Percentiles rank a stretch among this genome's conserved stretches.
phyloP scores from a whole-genome alignment of 2,113 vertebrate species.

The Hippolais icterina region DNA sequence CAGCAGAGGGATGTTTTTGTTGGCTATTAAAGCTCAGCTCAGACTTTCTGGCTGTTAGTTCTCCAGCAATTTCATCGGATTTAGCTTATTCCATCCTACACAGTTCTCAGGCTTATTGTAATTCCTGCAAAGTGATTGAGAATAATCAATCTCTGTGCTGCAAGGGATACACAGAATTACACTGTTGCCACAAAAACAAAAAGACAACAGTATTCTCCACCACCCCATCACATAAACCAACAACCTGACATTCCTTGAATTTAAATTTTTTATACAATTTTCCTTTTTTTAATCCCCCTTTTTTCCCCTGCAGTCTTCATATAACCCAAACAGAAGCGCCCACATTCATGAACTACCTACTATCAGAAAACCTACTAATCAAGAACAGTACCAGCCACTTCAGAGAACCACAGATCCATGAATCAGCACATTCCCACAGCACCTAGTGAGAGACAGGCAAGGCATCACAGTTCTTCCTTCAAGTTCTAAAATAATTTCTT shows the following conservation, averaged over 20 bases:
- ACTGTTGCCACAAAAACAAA: not conserved
- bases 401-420: accelerated
- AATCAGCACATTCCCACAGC: not conserved
- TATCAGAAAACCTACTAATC: not conserved
- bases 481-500: not conserved
- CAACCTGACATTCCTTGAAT: not conserved
- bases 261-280: not conserved
- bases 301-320: not conserved
- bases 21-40: conserved; percentile 12
- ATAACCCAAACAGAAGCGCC: not conserved
- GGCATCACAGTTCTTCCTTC: not conserved
- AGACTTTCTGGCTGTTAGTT: not conserved
- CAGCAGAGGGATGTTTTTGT: conserved; percentile 16
- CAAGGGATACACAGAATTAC: not conserved
- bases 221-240: not conserved
- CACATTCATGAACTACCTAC: not conserved
- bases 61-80: conserved; percentile 2
- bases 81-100: conserved; percentile 13
- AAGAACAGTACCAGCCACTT: not conserved
- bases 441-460: not conserved
- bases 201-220: not conserved
- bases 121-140: not conserved
- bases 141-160: not conserved
- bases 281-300: not conserved
- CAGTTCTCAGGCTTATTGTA: conserved; percentile 23